A percentile compares a stretch with the other conserved stretches of the same genome.
phyloP scores from a whole-genome alignment of 2,888 invertebrate species.

The Teleogryllus oceanicus region DNA sequence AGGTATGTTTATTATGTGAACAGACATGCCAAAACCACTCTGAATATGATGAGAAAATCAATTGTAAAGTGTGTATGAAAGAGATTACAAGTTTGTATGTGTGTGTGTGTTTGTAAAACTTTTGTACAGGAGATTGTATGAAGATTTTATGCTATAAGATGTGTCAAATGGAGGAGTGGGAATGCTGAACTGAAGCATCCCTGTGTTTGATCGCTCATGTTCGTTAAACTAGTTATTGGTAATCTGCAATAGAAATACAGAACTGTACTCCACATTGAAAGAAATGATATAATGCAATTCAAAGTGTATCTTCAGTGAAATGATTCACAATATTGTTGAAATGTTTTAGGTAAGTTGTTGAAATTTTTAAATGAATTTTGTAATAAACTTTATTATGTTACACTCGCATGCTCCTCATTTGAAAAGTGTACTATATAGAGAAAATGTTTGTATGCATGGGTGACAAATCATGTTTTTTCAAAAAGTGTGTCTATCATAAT shows the following conservation, averaged over 20 bases:
- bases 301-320: neutral
- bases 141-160: neutral
- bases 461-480: neutral
- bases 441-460: neutral
- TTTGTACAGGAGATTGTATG: conserved; percentile 3
- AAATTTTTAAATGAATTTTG: conserved; percentile 4
- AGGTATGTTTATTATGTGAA: neutral
- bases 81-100: neutral
- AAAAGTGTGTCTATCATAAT: neutral
- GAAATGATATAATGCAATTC: too few relatives aligned
- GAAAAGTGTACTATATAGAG: neutral
- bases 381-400: conserved; percentile 18
- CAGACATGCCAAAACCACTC: neutral
- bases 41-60: neutral
- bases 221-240: neutral
- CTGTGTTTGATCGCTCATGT: conserved; percentile 4
- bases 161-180: conserved; percentile 18
- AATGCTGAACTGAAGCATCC: neutral
- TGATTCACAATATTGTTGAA: neutral
- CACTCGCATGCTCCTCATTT: neutral
- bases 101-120: conserved; percentile 11
- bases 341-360: conserved; percentile 12
- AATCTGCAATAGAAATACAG: too few relatives aligned
- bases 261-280: too few relatives aligned
- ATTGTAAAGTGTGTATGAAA: neutral